Evolutionary conservation across 2,888 invertebrate species (phyloP).

Genomic region (Drosophila acutilabella): DNA sequence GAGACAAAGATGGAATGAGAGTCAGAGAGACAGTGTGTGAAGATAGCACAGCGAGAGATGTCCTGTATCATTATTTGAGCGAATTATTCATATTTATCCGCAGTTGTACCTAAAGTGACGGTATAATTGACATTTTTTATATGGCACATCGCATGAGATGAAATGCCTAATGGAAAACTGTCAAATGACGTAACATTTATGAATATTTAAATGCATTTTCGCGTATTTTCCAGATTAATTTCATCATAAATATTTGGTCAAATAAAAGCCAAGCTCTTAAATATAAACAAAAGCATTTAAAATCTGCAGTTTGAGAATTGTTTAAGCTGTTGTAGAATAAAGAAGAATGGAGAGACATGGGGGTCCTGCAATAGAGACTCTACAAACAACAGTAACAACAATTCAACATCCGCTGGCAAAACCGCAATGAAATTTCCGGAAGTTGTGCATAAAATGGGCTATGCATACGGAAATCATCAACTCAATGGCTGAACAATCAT

Average conservation of each 20-base stretch:
- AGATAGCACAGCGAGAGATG: background rate
- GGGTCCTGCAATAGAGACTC: slow-evolving; percentile 29
- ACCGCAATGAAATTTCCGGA: slow-evolving; percentile 83
- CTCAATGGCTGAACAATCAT: slow-evolving; percentile 80
- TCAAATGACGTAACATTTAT: slow-evolving; percentile 15
- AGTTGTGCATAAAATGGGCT: slow-evolving; percentile 83
- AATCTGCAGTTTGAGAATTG: slow-evolving; percentile 17
- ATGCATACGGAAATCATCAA: slow-evolving; percentile 84
- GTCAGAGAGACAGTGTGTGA: background rate
- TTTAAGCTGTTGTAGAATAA: slow-evolving; percentile 6
- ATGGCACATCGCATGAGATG: background rate
- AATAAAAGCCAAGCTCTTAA: slow-evolving; percentile 11
- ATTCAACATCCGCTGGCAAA: slow-evolving; percentile 67
- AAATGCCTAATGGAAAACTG: slow-evolving; percentile 10
- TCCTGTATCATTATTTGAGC: slow-evolving; percentile 49
- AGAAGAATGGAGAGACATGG: background rate
- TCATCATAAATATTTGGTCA: slow-evolving; percentile 9
- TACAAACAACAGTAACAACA: slow-evolving; percentile 47
- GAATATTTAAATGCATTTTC: slow-evolving; percentile 40
- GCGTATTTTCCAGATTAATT: slow-evolving; percentile 18
- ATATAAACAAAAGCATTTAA: slow-evolving; percentile 38
- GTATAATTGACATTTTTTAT: slow-evolving; percentile 22
- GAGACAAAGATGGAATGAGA: background rate
- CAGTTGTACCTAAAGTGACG: slow-evolving; percentile 23
- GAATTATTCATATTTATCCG: slow-evolving; percentile 48